Evolutionary conservation across 1,140 invertebrate species (phyloP).

Genomic region (Trachelipus rathkii): DNA sequence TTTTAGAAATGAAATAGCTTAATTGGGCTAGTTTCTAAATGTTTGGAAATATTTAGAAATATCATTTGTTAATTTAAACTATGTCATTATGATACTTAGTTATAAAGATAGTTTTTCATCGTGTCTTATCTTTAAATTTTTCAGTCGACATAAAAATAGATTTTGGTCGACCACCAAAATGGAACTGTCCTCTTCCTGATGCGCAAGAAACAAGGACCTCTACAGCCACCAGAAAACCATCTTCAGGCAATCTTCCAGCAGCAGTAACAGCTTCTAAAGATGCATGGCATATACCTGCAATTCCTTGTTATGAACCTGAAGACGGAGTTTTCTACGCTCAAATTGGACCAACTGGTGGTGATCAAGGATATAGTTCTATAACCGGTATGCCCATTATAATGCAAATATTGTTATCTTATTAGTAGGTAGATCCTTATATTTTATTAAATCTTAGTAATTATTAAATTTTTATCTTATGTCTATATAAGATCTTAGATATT

Average conservation of each 20-base stretch:
- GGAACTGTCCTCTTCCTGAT: conserved; percentile 88
- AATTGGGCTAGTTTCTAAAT: too few species aligned
- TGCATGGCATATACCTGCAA: conserved; percentile 76
- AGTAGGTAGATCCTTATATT: too few species aligned
- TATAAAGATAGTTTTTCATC: background rate
- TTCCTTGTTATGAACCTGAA: conserved; percentile 80
- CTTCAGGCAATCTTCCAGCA: background rate
- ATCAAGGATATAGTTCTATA: conserved; percentile 77
- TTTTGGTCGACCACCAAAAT: conserved; percentile 77
- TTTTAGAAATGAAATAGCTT: too few species aligned
- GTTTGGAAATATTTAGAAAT: too few species aligned
- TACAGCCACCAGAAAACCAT: conserved; percentile 14
- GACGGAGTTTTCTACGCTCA: conserved; percentile 86
- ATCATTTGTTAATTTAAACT: too few species aligned
- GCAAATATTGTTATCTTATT: too few species aligned
- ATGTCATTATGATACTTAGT: background rate
- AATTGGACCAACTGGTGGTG: conserved; percentile 83
- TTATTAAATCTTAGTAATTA: too few species aligned
- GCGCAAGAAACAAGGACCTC: conserved; percentile 37
- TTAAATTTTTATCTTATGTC: too few species aligned
- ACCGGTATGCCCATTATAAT: conserved; percentile 52
- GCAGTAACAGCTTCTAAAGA: conserved; percentile 23
- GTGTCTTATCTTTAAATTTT: conserved; percentile 9
- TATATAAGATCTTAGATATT: too few species aligned
- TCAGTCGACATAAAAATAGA: conserved; percentile 70